These are phyloP conservation scores for Druceiella hillmani DNA, from an alignment of 2,888 invertebrate species.

Conservation along the genomic window DNA sequence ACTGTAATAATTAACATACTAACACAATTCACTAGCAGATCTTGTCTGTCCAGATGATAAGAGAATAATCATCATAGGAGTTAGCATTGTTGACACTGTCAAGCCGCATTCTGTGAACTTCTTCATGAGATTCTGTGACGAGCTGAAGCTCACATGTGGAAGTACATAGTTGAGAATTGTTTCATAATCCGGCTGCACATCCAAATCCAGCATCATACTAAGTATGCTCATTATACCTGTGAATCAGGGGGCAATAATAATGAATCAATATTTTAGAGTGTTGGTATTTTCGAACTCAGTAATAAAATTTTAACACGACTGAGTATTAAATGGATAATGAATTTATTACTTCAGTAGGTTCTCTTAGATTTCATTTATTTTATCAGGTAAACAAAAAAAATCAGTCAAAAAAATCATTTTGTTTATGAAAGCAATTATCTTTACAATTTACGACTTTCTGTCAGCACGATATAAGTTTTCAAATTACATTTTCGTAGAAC, in stretches of 20 bases:
- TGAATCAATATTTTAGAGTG: background rate
- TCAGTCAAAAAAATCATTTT: too few relatives aligned
- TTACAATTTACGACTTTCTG: too few relatives aligned
- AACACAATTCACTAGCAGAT: slow-evolving; percentile 46
- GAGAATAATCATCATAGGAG: slow-evolving; percentile 45
- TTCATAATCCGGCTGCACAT: slow-evolving; percentile 51
- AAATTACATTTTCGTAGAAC: too few relatives aligned
- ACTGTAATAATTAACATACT: slow-evolving; percentile 29
- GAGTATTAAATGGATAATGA: too few relatives aligned
- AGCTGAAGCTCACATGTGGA: slow-evolving; percentile 47
- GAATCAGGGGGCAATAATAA: slow-evolving; percentile 13
- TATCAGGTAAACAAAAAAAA: too few relatives aligned
- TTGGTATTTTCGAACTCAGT: too few relatives aligned
- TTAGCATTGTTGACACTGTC: slow-evolving; percentile 33
- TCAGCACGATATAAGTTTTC: too few relatives aligned
- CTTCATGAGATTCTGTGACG: slow-evolving; percentile 45
- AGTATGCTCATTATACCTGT: slow-evolving; percentile 51
- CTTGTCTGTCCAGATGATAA: slow-evolving; percentile 40
- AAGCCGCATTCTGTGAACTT: slow-evolving; percentile 45
- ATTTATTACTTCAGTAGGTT: too few relatives aligned
- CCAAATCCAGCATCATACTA: slow-evolving; percentile 46
- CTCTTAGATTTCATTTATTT: too few relatives aligned
- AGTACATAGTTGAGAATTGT: slow-evolving; percentile 52
- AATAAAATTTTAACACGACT: too few relatives aligned
- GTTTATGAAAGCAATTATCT: too few relatives aligned